Evolutionary conservation across 2,888 invertebrate genomes (phyloP).

Genomic region (Syrphus vitripennis): DNA sequence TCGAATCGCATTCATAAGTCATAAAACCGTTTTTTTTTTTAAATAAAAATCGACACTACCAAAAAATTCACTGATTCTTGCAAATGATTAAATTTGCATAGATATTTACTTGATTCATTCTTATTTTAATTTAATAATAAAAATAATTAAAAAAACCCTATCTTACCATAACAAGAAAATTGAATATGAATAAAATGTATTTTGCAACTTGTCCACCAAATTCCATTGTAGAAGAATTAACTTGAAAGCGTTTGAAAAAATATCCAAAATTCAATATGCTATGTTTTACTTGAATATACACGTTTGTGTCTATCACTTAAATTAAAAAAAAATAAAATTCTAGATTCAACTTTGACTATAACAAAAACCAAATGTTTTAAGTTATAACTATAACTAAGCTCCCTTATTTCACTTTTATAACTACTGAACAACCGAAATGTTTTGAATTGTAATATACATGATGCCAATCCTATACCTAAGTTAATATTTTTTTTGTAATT

Average conservation of each 20-base stretch:
- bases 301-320: not conserved
- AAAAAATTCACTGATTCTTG: too few species aligned
- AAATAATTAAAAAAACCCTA: too few species aligned
- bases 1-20: too few species aligned
- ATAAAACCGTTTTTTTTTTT: too few species aligned
- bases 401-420: not conserved
- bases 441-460: too few species aligned
- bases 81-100: too few species aligned
- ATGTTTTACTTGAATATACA: not conserved
- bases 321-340: not conserved
- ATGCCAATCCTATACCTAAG: too few species aligned
- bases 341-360: not conserved
- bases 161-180: slow-evolving; percentile 89
- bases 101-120: too few species aligned
- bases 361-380: not conserved
- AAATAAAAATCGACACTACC: too few species aligned
- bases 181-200: slow-evolving; percentile 91
- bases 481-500: too few species aligned
- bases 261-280: not conserved
- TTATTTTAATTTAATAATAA: too few species aligned
- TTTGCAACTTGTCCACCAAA: slow-evolving; percentile 90
- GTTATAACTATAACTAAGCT: not conserved
- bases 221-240: slow-evolving; percentile 82
- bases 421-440: not conserved
- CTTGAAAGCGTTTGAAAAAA: not conserved